These are phyloP conservation scores for Asarcornis scutulata DNA, from an alignment of 2,113 vertebrate genomes.

Conservation along the genomic window DNA sequence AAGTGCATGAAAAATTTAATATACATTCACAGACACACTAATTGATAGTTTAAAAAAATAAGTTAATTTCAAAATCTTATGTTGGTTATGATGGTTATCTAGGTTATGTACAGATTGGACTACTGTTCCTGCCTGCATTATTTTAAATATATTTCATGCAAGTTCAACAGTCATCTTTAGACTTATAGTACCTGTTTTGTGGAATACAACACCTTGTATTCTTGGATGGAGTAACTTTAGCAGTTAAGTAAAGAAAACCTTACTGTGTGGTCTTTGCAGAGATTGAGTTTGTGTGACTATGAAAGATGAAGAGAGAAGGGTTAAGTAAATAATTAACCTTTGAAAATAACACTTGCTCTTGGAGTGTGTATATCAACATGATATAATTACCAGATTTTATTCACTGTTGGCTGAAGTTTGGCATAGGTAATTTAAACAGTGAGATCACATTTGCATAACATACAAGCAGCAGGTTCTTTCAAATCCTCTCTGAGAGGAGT, in stretches of 20 bases:
- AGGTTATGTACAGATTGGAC: not conserved
- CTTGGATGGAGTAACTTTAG: not conserved
- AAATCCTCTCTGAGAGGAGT: not conserved
- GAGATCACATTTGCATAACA: constrained; percentile 64
- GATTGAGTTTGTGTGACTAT: constrained; percentile 30
- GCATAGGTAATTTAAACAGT: constrained; percentile 68
- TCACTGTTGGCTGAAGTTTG: constrained; percentile 65
- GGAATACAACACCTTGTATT: not conserved
- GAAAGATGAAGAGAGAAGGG: constrained; percentile 53
- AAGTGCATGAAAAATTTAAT: not conserved
- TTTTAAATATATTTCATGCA: not conserved
- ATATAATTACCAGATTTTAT: constrained; percentile 73
- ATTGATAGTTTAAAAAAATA: not conserved
- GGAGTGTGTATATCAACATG: constrained; percentile 59
- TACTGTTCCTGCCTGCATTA: not conserved
- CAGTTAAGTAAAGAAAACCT: not conserved
- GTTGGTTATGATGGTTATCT: not conserved
- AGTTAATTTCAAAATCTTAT: not conserved
- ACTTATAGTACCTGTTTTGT: not conserved
- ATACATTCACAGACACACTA: not conserved
- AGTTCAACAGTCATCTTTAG: not conserved
- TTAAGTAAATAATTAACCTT: constrained; percentile 81
- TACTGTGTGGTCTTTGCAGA: not conserved
- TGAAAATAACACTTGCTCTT: constrained; percentile 72
- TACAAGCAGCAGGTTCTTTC: not conserved